Conservation (phyloP, 2,113 vertebrate species). For the Vicugna pacos region DNA sequence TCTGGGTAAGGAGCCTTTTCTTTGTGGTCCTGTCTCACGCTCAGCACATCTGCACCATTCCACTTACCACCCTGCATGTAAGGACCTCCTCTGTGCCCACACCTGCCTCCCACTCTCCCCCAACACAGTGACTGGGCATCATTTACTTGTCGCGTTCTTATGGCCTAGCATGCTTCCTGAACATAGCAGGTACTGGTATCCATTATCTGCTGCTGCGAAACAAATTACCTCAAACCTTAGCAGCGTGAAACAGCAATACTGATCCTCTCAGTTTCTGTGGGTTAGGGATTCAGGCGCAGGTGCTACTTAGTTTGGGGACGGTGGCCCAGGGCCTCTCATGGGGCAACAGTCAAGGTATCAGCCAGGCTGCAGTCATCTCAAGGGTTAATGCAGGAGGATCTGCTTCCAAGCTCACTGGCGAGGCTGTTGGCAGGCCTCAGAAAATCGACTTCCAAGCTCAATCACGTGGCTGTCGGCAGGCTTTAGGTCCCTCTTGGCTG, state of each 20-base stretch:
- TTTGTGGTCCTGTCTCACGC: not conserved
- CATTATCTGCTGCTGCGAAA: not conserved
- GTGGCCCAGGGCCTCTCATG: not conserved
- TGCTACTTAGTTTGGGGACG: not conserved
- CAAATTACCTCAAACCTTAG: not conserved
- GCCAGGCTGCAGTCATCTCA: not conserved
- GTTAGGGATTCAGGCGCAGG: not conserved
- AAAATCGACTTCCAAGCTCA: not conserved
- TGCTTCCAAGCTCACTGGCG: not conserved
- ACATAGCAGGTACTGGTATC: not conserved
- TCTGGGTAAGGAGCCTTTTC: not conserved
- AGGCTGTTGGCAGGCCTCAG: not conserved
- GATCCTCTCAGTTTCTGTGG: not conserved
- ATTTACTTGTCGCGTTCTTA: not conserved
- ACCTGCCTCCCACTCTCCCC: not conserved
- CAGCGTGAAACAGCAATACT: not conserved
- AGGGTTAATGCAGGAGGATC: not conserved
- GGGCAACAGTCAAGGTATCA: not conserved
- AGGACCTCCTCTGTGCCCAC: fast-evolving
- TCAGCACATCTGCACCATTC: not conserved
- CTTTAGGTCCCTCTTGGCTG: not conserved
- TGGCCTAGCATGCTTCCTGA: not conserved
- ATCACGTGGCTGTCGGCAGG: not conserved
- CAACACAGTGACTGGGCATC: not conserved
- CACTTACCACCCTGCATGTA: not conserved